Conservation (phyloP, 1,140 invertebrate genomes). For the Pseudomyrmex sp. region DNA sequence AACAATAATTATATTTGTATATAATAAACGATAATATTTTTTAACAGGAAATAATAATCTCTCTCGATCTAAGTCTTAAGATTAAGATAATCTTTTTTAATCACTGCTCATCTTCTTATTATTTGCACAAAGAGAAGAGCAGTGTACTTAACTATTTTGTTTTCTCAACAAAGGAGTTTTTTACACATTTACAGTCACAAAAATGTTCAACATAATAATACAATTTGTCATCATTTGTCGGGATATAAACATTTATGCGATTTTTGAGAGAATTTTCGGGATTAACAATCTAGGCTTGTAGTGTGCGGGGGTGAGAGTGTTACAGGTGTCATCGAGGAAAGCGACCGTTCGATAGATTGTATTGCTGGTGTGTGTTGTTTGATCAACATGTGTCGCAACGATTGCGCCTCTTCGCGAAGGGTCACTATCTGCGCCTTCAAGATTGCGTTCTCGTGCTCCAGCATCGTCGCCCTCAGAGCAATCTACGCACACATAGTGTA, state of each 20-base stretch:
- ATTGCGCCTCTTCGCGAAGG: conserved; percentile 92
- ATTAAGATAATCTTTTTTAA: background rate
- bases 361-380: conserved; percentile 73
- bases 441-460: conserved; percentile 95
- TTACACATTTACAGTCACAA: background rate
- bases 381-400: conserved; percentile 88
- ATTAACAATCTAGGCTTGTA: conserved; percentile 61
- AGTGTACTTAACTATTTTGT: background rate
- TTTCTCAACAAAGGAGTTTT: background rate
- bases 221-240: background rate
- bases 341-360: conserved; percentile 68
- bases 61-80: background rate
- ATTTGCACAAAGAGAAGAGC: background rate
- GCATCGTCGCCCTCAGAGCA: conserved; percentile 91
- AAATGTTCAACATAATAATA: conserved; percentile 20
- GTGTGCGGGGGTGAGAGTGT: conserved; percentile 59
- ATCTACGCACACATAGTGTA: conserved; percentile 85
- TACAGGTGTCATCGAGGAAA: conserved; percentile 67
- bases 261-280: background rate
- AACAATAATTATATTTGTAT: conserved; percentile 50
- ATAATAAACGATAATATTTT: conserved; percentile 19
- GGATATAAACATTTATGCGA: background rate
- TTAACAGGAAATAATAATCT: conserved; percentile 40
- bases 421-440: conserved; percentile 92
- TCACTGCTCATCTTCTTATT: background rate